Conservation (phyloP, 1,140 invertebrate genomes). For the Lasaia peninsularis region DNA sequence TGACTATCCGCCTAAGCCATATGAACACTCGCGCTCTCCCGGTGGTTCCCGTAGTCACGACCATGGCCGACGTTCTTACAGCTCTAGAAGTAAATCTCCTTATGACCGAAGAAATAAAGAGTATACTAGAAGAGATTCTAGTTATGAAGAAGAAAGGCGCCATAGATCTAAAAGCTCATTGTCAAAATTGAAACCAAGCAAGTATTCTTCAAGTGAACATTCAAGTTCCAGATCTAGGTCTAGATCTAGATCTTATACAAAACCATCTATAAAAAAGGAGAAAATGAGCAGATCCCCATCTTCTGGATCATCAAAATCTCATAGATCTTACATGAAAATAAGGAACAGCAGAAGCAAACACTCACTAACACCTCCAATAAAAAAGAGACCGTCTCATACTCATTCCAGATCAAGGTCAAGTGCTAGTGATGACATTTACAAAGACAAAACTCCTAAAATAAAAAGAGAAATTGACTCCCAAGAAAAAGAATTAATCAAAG, state of each 20-base stretch:
- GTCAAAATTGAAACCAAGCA: constrained; percentile 35
- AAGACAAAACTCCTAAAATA: constrained; percentile 33
- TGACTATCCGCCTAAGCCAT: constrained; percentile 33
- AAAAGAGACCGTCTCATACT: constrained; percentile 36
- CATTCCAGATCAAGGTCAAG: constrained; percentile 34
- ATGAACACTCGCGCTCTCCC: constrained; percentile 35
- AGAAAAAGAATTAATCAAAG: constrained; percentile 29
- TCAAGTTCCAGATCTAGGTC: constrained; percentile 54
- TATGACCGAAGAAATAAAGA: constrained; percentile 42
- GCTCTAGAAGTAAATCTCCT: constrained; percentile 52
- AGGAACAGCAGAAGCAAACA: constrained; percentile 29
- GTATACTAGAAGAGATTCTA: constrained; percentile 51
- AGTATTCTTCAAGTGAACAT: constrained; percentile 51
- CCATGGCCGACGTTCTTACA: constrained; percentile 34
- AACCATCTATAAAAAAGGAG: constrained; percentile 35
- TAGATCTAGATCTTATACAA: constrained; percentile 51
- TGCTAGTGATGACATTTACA: constrained; percentile 30
- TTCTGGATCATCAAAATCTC: neutral
- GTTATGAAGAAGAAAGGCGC: constrained; percentile 42
- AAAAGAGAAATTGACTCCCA: constrained; percentile 24
- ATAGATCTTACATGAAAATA: constrained; percentile 49
- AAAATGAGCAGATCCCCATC: constrained; percentile 39
- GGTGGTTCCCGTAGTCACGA: constrained; percentile 33
- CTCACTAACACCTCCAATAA: constrained; percentile 48
- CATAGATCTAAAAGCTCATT: constrained; percentile 45